A percentile compares a stretch with the other conserved stretches of the same genome.
Conservation (phyloP, 2,888 invertebrate species). For the Euzetes globulus region DNA sequence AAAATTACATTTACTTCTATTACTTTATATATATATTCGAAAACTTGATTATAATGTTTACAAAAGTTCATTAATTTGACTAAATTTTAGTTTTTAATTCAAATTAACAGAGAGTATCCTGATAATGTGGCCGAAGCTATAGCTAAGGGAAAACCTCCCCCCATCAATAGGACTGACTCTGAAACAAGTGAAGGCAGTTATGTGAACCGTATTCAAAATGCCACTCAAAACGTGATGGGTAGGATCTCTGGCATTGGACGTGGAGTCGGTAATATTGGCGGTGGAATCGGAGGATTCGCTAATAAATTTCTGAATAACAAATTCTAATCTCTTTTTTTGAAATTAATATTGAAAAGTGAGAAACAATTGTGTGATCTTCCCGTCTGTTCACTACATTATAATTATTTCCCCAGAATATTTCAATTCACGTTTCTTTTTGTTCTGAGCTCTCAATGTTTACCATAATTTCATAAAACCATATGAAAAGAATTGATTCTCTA, state of each 20-base stretch:
- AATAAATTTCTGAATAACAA: slow-evolving; percentile 34
- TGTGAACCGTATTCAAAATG: slow-evolving; percentile 65
- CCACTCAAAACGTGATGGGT: slow-evolving; percentile 75
- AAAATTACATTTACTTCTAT: too few relatives aligned
- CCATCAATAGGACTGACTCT: slow-evolving; percentile 1
- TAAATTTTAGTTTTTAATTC: not conserved
- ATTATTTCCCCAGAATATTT: too few relatives aligned
- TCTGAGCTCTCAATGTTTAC: too few relatives aligned
- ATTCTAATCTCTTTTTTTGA: not conserved
- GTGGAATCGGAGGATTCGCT: slow-evolving; percentile 45
- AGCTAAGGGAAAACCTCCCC: slow-evolving; percentile 17
- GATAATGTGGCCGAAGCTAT: not conserved
- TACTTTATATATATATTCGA: too few relatives aligned
- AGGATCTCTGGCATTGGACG: slow-evolving; percentile 83
- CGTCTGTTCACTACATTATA: not conserved
- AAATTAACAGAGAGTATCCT: not conserved
- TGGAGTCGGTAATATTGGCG: slow-evolving; percentile 78
- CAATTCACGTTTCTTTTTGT: too few relatives aligned
- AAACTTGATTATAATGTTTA: too few relatives aligned
- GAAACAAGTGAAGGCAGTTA: slow-evolving; percentile 26
- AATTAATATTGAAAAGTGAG: not conserved
- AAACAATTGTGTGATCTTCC: not conserved
- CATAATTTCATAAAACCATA: too few relatives aligned
- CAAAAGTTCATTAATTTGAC: too few relatives aligned
- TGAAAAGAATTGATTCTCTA: too few relatives aligned